Conservation (phyloP, 2,113 vertebrate genomes). For the Stegastes partitus region DNA sequence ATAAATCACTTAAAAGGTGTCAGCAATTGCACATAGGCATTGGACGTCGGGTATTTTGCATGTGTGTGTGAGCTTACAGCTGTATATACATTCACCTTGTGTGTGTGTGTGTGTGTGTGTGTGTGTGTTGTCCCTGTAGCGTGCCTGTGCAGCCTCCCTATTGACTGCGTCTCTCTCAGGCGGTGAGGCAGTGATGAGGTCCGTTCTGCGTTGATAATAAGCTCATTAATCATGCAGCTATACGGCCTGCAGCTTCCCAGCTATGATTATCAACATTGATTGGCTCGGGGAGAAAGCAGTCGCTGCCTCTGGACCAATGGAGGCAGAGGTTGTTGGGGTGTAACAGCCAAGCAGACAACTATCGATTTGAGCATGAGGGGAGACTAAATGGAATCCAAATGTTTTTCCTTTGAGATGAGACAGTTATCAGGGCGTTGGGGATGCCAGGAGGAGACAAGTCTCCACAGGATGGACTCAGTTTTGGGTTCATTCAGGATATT, state of each 20-base stretch:
- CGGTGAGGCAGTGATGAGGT: constrained; percentile 47
- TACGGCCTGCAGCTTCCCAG: constrained; percentile 40
- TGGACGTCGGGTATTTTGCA: constrained; percentile 9
- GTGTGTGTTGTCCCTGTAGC: constrained; percentile 2
- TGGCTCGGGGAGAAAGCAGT: constrained; percentile 72
- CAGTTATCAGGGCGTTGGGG: constrained; percentile 6
- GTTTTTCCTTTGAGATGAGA: constrained; percentile 44
- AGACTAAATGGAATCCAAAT: constrained; percentile 76
- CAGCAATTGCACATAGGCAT: constrained; percentile 4
- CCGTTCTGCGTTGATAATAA: constrained; percentile 77
- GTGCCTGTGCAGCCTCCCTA: constrained; percentile 30
- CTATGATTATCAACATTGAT: constrained; percentile 85
- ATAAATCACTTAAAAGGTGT: constrained; percentile 37
- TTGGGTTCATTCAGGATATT: not conserved
- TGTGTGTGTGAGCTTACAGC: constrained; percentile 11
- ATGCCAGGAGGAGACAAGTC: constrained; percentile 21
- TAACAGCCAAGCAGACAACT: constrained; percentile 74
- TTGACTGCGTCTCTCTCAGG: constrained; percentile 40
- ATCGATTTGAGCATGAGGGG: constrained; percentile 80
- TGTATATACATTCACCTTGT: constrained; percentile 16
- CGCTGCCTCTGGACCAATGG: constrained; percentile 56
- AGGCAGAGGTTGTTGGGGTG: constrained; percentile 56
- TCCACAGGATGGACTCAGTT: constrained; percentile 7
- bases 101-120: not conserved
- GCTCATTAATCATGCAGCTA: constrained; percentile 81